Evolutionary conservation across 2,797 vertebrate species (phyloP).

Genomic region (Ctenopoma multispine): DNA sequence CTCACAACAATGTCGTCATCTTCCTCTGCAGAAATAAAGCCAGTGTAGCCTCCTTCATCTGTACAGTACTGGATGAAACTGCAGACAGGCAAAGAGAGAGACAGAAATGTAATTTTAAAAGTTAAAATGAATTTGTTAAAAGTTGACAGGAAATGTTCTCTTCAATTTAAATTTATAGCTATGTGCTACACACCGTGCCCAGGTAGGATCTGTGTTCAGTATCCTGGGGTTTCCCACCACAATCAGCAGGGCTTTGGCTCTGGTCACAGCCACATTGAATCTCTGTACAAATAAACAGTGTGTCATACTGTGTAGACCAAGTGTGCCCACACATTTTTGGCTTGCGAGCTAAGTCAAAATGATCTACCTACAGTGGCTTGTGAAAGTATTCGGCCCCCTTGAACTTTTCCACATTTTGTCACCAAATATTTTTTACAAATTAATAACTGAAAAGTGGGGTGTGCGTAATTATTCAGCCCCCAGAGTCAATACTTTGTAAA

Average conservation of each 20-base stretch:
- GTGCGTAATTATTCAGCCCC: too few species aligned
- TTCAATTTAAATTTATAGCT: background rate
- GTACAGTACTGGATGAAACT: slow-evolving; percentile 83
- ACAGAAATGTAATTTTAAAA: background rate
- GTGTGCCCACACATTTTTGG: too few species aligned
- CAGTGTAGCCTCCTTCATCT: slow-evolving; percentile 67
- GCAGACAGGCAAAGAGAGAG: background rate
- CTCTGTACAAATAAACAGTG: slow-evolving; percentile 78
- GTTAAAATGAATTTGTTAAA: too few species aligned
- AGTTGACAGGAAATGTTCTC: background rate
- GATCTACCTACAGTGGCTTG: too few species aligned
- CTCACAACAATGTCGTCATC: background rate
- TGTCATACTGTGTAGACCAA: slow-evolving; percentile 6
- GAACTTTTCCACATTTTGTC: too few species aligned
- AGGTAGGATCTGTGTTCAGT: slow-evolving; percentile 85
- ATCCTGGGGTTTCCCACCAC: slow-evolving; percentile 92
- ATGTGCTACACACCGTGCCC: slow-evolving; percentile 82
- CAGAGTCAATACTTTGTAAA: too few species aligned
- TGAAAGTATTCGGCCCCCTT: too few species aligned
- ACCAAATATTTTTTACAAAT: too few species aligned
- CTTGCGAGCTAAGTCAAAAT: too few species aligned
- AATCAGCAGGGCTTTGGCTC: slow-evolving; percentile 93
- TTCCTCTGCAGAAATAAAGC: slow-evolving; percentile 42
- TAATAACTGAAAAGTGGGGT: too few species aligned
- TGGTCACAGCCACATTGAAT: slow-evolving; percentile 94